phyloP scores from a whole-genome alignment of 2,113 vertebrate genomes.

The Alligator sinensis region DNA sequence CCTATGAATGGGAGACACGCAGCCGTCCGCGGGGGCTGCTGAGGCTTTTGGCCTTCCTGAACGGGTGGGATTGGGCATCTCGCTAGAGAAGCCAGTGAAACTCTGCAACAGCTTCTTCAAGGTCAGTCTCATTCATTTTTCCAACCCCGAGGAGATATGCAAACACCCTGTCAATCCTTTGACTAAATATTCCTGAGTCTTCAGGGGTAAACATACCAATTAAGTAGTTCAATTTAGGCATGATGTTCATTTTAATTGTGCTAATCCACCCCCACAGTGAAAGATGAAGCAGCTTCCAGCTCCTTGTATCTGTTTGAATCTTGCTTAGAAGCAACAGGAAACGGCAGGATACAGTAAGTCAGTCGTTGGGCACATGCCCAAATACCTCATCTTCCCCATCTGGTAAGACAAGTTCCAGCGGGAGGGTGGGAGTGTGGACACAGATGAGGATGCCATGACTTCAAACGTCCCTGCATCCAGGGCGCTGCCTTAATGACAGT shows the following conservation, averaged over 20 bases:
- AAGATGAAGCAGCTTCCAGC: slow-evolving; percentile 64
- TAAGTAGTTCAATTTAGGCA: slow-evolving; percentile 74
- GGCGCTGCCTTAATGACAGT: not conserved
- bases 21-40: not conserved
- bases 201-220: slow-evolving; percentile 72
- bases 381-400: slow-evolving; percentile 60
- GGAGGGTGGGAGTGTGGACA: slow-evolving; percentile 59
- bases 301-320: slow-evolving; percentile 68
- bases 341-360: slow-evolving; percentile 70
- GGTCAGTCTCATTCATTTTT: not conserved
- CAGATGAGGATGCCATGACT: slow-evolving; percentile 23
- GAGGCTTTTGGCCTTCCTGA: not conserved
- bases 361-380: slow-evolving; percentile 69
- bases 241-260: slow-evolving; percentile 79
- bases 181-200: slow-evolving; percentile 54
- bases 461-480: slow-evolving; percentile 24
- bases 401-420: slow-evolving; percentile 63
- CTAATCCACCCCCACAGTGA: slow-evolving; percentile 66
- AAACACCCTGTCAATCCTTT: slow-evolving; percentile 53
- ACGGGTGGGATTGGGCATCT: not conserved
- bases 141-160: not conserved
- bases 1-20: not conserved
- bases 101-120: not conserved
- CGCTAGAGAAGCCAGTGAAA: not conserved
- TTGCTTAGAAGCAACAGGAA: slow-evolving; percentile 72